Conservation (phyloP, 2,113 vertebrate genomes). For the Myiozetetes cayanensis region DNA sequence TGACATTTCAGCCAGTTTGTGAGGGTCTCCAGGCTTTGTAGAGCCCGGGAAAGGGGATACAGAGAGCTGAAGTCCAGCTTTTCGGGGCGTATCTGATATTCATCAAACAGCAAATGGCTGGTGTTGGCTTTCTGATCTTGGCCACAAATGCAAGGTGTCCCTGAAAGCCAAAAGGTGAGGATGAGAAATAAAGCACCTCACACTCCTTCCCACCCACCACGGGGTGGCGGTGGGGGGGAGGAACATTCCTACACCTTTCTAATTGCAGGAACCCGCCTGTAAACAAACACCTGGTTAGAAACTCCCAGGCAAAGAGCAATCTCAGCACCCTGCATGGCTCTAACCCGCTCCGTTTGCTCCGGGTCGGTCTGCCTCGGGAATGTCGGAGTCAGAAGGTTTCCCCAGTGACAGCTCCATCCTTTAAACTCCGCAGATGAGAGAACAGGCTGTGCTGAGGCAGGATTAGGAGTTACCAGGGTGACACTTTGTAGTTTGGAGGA, state of each 20-base stretch:
- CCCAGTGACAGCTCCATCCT: slow-evolving; percentile 44
- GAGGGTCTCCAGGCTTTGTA: neutral
- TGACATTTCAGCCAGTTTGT: neutral
- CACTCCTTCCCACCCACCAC: neutral
- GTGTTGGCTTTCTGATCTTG: neutral
- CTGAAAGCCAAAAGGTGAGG: neutral
- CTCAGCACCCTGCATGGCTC: neutral
- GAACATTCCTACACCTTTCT: neutral
- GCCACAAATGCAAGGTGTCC: neutral
- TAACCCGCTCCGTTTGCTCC: neutral
- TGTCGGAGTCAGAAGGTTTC: neutral
- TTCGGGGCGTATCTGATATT: neutral
- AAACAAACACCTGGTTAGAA: neutral
- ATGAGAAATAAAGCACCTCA: neutral
- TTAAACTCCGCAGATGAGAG: neutral
- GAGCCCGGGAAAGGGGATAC: neutral
- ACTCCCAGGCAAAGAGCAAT: neutral
- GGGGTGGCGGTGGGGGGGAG: neutral
- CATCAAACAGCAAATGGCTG: neutral
- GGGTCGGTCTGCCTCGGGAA: neutral
- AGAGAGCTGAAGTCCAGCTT: neutral
- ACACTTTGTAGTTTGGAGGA: slow-evolving; percentile 17
- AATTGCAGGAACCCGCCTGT: neutral
- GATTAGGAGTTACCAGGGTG: slow-evolving; percentile 49
- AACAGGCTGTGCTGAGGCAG: slow-evolving; percentile 21